Evolutionary conservation across 2,888 invertebrate genomes (phyloP), one percentile per base, ranked within the genome.

Genomic region (Bugula neritina): DNA sequence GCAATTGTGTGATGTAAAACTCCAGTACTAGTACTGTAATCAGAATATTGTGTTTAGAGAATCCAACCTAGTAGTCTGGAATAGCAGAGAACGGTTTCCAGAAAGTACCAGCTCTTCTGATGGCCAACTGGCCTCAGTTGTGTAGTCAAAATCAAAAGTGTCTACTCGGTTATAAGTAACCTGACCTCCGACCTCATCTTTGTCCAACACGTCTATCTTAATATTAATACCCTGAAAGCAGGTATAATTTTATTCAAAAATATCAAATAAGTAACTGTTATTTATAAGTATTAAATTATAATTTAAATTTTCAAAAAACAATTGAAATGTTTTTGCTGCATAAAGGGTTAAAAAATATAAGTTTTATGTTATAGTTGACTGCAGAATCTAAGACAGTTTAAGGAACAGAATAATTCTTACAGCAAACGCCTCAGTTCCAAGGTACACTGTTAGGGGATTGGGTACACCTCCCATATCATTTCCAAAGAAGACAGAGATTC

Each of bases 151-250:
- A 31, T 27, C 13, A 27, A 25, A 63, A 31, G 27, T 63, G 63
- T 63, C 63, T 31, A 63, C 17, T 5, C 27, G 63, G 27, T 13
- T 25, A 27, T 29, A 63, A 13, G 63, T 29, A 10, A 17, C 31
- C 10, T 63, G 21, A 10, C 31, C 34, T 13, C 17, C 31, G 63
- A 13, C 34, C 3, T 21, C 31, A 31, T 63, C 63, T n/a, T 63
- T 63, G 31, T 29, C 27, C 29, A 25, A 13, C 17, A 27, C 63
- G 10, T 63, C 63, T 13, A 63, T 31, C 34, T 63, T 63, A 10
- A 63, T 31, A 63, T 63, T 63, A 31, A 63, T 31, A 3, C 63
- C 63, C 63, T 63, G 27, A 10, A 52, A 52, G 52, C 52, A 52
- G n/a, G n/a, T n/a, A n/a, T n/a, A n/a, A n/a, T n/a, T n/a, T n/a